These are phyloP conservation scores for Monodelphis domestica DNA, from an alignment of 2,797 vertebrate genomes.

Conservation along the genomic window DNA sequence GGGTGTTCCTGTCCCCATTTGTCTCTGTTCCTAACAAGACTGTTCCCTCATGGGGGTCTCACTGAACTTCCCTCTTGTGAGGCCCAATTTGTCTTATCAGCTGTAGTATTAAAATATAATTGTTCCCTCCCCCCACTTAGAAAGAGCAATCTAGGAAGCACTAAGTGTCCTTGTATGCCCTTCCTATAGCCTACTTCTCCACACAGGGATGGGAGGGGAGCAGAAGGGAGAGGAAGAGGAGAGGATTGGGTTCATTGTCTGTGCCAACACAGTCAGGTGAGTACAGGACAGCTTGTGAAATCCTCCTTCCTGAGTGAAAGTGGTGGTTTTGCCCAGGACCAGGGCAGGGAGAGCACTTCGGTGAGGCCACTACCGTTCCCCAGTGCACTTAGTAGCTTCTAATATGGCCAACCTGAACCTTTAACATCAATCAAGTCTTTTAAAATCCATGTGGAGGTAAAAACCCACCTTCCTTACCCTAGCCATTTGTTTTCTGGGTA, in stretches of 20 bases:
- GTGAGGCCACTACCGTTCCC: not conserved
- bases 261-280: conserved; percentile 25
- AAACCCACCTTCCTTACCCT: not conserved
- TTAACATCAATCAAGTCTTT: conserved; percentile 51
- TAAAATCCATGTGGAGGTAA: not conserved
- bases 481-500: conserved; percentile 28
- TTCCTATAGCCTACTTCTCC: not conserved
- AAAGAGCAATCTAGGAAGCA: conserved; percentile 12
- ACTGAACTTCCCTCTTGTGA: not conserved
- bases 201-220: not conserved
- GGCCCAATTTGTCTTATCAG: not conserved
- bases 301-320: conserved; percentile 24
- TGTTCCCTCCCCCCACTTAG: conserved; percentile 7
- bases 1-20: not conserved
- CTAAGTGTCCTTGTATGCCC: conserved; percentile 23
- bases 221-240: conserved; percentile 13
- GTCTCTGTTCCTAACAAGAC: not conserved
- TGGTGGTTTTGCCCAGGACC: conserved; percentile 25
- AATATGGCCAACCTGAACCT: conserved; percentile 33
- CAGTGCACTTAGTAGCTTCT: conserved; percentile 49
- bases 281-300: not conserved
- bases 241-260: not conserved
- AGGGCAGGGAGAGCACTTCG: not conserved
- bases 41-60: not conserved
- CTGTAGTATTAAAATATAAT: not conserved